Evolutionary conservation across 2,113 vertebrate species (phyloP), one percentile per base, ranked within the genome.

Genomic region (Willisornis vidua): DNA sequence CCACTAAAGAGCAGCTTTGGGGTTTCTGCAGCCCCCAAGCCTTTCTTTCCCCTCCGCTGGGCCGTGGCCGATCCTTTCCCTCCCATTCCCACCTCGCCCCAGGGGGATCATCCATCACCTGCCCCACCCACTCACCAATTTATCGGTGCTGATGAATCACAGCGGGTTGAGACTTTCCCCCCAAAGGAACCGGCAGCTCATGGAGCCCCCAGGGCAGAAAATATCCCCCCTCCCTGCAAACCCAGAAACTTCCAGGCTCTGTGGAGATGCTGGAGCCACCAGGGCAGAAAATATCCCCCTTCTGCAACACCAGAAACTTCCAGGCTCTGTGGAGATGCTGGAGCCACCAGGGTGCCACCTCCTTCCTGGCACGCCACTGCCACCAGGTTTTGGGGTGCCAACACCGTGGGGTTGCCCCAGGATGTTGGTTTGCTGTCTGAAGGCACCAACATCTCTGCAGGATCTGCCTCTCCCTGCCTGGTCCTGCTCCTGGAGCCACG

Each of bases 361-460:
- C 8, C 25, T 45, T 25, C 28, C 80, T 46, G 52, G 46, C 19
- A 51, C 1, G 0, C 45, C 1, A 1, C 19, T 43, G 26, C 23
- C 39, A 16, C 52, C 54, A 14, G 11, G 4, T 58, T 89, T 29
- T 39, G 58, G 45, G 54, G 54, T 1, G 1, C 0, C 0, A 19
- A 14, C 2, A 0, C 24, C 19, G 31, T 5, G 28, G 1, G 14
- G 82, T n/a, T 19, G n/a, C 24, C 67, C 51, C 51, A 3, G 14
- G 66, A 58, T 4, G 23, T 45, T 52, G 31, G 7, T 67, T 58
- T n/a, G 25, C 15, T 22, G 41, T 5, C 67, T 35, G 67, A 51
- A 70, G 58, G 35, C 66, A 77, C 14, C 66, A 7, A 41, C 0
- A 1, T 1, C 16, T 58, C 75, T 31, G 26, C 68, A 75, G 63